These are phyloP conservation scores for Lethenteron camtschaticum DNA, from an alignment of 2,113 vertebrate species.

Conservation along the genomic window DNA sequence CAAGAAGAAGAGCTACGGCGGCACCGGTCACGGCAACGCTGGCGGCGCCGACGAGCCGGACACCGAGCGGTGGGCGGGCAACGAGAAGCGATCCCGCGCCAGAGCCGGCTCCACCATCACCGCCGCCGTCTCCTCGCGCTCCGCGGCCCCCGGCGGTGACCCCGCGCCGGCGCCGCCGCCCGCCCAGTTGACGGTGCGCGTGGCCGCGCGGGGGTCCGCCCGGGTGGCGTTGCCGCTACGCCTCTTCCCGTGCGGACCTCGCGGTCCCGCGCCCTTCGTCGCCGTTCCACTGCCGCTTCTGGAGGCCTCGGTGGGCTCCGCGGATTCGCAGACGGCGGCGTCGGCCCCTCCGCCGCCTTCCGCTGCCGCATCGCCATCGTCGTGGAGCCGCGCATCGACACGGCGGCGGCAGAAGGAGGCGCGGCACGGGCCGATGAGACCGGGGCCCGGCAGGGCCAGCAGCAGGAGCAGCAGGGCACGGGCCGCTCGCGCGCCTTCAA, in stretches of 20 bases:
- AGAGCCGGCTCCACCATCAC: no score
- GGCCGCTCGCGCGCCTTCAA: neutral
- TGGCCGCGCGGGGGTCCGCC: no score
- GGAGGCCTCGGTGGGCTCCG: slow-evolving; percentile 1
- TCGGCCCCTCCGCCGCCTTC: neutral
- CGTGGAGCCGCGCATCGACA: neutral
- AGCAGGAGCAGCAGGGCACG: slow-evolving; percentile 1
- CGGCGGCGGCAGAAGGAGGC: neutral
- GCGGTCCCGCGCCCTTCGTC: neutral
- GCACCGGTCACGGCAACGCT: no score
- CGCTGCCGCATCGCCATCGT: neutral
- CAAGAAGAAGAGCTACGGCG: no score
- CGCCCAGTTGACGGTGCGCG: no score
- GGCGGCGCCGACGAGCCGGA: no score
- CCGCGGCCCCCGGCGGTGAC: no score
- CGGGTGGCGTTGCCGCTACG: neutral
- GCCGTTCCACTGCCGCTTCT: neutral
- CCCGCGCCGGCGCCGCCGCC: no score
- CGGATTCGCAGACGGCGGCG: neutral
- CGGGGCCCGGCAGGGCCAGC: neutral
- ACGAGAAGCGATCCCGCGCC: no score
- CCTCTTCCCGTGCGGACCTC: neutral
- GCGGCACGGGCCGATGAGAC: neutral
- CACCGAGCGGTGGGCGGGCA: no score
- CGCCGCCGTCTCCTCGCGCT: no score